These are phyloP conservation scores for Elymnias hypermnestra DNA, from an alignment of 1,140 invertebrate species.

Conservation along the genomic window DNA sequence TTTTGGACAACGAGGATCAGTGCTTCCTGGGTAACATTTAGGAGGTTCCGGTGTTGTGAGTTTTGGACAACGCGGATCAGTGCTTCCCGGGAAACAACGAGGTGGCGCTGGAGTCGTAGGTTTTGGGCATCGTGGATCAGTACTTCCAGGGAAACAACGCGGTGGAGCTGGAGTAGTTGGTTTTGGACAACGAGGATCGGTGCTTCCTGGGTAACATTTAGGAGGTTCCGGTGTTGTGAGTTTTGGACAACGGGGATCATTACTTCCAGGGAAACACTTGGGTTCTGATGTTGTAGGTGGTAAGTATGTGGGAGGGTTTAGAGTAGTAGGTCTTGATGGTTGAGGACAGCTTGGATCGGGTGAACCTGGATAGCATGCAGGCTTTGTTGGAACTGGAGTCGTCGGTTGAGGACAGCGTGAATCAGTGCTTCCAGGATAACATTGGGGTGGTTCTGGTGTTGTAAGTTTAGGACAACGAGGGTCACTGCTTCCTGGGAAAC, in stretches of 20 bases:
- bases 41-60: constrained; percentile 28
- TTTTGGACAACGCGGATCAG: constrained; percentile 1
- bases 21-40: constrained; percentile 48
- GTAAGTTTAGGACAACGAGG: constrained; percentile 32
- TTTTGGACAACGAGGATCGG: constrained; percentile 65
- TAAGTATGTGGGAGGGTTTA: constrained; percentile 21
- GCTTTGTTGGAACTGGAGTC: constrained; percentile 16
- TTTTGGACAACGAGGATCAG: constrained; percentile 47
- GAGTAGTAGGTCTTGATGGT: background rate
- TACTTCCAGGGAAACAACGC: constrained; percentile 66
- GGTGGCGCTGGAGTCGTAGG: constrained; percentile 7
- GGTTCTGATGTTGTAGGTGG: constrained; percentile 19
- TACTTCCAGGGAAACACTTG: constrained; percentile 41
- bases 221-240: constrained; percentile 30
- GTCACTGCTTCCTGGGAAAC: constrained; percentile 55
- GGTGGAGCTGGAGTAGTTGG: constrained; percentile 45
- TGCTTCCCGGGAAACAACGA: constrained; percentile 57
- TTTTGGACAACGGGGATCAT: constrained; percentile 57
- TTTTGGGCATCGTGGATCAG: constrained; percentile 66
- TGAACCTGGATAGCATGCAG: constrained; percentile 54
- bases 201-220: constrained; percentile 52
- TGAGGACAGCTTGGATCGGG: background rate
- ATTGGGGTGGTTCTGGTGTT: constrained; percentile 22
- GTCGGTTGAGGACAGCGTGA: constrained; percentile 33
- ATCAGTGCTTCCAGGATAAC: constrained; percentile 50